Evolutionary conservation across 2,113 vertebrate genomes (phyloP).

Genomic region (Pluvialis apricaria): DNA sequence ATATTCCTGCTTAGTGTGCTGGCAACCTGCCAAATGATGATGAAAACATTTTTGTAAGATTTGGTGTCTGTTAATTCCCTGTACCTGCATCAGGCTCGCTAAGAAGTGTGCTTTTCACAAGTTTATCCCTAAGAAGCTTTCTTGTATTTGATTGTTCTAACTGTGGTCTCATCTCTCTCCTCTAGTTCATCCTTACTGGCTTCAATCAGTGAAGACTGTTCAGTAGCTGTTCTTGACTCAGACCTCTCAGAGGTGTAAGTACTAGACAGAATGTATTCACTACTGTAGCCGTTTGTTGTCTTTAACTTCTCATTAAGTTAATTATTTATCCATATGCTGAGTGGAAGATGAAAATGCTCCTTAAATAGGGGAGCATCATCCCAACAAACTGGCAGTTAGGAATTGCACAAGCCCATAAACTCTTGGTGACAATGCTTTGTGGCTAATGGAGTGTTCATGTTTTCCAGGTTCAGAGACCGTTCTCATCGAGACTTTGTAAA

Average conservation of each 20-base stretch:
- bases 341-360: background rate
- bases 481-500: slow-evolving; percentile 90
- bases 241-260: slow-evolving; percentile 89
- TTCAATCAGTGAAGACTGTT: slow-evolving; percentile 92
- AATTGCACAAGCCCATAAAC: accelerated
- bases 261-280: background rate
- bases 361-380: background rate
- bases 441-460: background rate
- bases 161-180: background rate
- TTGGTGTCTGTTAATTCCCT: background rate
- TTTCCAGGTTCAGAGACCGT: slow-evolving; percentile 80
- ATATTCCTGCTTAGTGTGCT: background rate
- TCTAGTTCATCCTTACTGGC: slow-evolving; percentile 84
- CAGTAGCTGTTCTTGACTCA: slow-evolving; percentile 83
- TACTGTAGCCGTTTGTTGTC: background rate
- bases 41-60: background rate
- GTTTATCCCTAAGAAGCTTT: background rate
- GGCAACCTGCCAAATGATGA: background rate
- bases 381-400: background rate
- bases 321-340: background rate
- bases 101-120: background rate
- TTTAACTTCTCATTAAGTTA: background rate
- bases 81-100: background rate
- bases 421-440: background rate
- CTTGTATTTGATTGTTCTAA: background rate